Evolutionary conservation across 2,797 vertebrate genomes (phyloP).

Genomic region (Neosalanx taihuensis): DNA sequence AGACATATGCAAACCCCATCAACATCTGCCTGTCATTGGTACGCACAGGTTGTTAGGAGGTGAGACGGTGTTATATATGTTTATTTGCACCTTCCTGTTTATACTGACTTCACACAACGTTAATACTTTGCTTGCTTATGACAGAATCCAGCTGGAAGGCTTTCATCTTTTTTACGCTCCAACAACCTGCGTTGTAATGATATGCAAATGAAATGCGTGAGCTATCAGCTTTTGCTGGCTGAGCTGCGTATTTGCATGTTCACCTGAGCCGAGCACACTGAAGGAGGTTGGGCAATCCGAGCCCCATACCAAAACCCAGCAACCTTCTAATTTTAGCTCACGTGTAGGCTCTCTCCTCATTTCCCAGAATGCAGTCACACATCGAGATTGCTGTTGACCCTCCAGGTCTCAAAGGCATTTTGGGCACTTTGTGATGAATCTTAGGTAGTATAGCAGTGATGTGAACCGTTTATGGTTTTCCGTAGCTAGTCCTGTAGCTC

Average conservation of each 20-base stretch:
- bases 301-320: conserved; percentile 21
- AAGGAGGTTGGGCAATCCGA: conserved; percentile 26
- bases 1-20: conserved; percentile 6
- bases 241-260: conserved; percentile 55
- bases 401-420: conserved; percentile 16
- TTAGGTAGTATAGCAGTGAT: conserved; percentile 12
- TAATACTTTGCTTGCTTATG: conserved; percentile 57
- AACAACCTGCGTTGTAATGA: conserved; percentile 57
- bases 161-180: conserved; percentile 63
- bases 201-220: conserved; percentile 65
- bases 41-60: conserved; percentile 41
- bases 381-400: conserved; percentile 29
- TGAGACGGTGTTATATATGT: conserved; percentile 40
- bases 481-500: conserved; percentile 6
- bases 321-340: conserved; percentile 30
- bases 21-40: conserved; percentile 31
- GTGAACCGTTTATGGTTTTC: conserved; percentile 10
- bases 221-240: conserved; percentile 54
- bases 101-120: conserved; percentile 58
- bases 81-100: conserved; percentile 60
- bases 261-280: conserved; percentile 52
- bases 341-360: conserved; percentile 25
- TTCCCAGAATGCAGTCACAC: conserved; percentile 29
- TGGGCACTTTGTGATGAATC: conserved; percentile 16
- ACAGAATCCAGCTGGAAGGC: conserved; percentile 62